Conservation (phyloP, 2,888 invertebrate genomes). For the Augochlorella aurata region DNA sequence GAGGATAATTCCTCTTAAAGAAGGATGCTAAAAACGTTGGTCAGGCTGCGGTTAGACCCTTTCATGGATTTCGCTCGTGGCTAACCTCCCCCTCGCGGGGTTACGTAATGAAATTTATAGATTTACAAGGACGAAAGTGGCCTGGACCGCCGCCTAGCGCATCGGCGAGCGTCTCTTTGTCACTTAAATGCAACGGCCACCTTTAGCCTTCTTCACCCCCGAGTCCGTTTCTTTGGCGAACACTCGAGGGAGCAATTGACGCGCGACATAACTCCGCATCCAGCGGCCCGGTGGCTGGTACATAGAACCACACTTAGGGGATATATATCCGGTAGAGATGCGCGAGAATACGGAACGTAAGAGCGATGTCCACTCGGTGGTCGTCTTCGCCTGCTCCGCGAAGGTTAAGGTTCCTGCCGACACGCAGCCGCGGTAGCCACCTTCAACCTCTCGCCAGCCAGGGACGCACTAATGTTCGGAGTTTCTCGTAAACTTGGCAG, state of each 20-base stretch:
- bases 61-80: slow-evolving; percentile 26
- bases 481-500: slow-evolving; percentile 54
- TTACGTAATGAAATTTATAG: slow-evolving; percentile 59
- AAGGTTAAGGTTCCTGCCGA: slow-evolving; percentile 63
- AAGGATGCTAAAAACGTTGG: background rate
- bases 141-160: slow-evolving; percentile 1
- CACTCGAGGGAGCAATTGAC: slow-evolving; percentile 73
- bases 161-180: slow-evolving; percentile 48
- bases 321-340: slow-evolving; percentile 66
- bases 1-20: background rate
- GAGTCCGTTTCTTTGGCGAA: slow-evolving; percentile 54
- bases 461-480: slow-evolving; percentile 58
- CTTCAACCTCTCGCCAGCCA: slow-evolving; percentile 68
- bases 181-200: slow-evolving; percentile 49
- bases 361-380: slow-evolving; percentile 62
- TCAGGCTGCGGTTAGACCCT: background rate
- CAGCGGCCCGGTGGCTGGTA: slow-evolving; percentile 70
- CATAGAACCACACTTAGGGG: slow-evolving; percentile 79
- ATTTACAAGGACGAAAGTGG: slow-evolving; percentile 3
- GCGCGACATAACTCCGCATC: slow-evolving; percentile 74
- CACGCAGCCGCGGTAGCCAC: slow-evolving; percentile 68
- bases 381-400: slow-evolving; percentile 42
- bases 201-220: slow-evolving; percentile 45
- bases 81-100: background rate
- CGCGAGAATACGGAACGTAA: slow-evolving; percentile 56